phyloP scores from a whole-genome alignment of 30 jellyfish, hydroid and myxozoan species.

The Turritopsis dohrnii region DNA sequence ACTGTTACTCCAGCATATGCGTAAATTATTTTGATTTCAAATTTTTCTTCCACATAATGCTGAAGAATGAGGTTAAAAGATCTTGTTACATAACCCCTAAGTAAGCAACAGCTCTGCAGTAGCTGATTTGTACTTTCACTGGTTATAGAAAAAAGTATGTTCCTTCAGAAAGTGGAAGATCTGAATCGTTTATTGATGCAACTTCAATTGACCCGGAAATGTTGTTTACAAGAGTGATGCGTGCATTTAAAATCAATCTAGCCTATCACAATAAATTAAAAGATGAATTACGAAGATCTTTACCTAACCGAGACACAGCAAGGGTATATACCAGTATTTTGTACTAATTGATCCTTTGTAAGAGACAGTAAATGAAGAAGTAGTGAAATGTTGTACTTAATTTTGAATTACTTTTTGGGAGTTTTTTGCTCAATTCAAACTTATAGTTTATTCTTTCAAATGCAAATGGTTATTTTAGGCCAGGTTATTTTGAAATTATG shows the following conservation, averaged over 20 bases:
- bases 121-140: background rate
- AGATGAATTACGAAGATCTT: conserved; percentile 10
- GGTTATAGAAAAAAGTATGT: background rate
- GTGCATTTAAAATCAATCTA: background rate
- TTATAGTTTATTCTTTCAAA: too few species aligned
- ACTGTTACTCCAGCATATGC: conserved; percentile 2
- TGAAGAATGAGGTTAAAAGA: too few species aligned
- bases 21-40: background rate
- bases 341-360: too few species aligned
- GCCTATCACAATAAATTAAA: background rate
- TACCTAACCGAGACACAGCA: background rate
- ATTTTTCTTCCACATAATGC: background rate
- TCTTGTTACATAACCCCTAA: too few species aligned
- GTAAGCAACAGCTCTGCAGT: too few species aligned
- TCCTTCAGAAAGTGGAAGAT: background rate
- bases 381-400: too few species aligned
- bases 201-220: background rate
- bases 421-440: too few species aligned
- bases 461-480: too few species aligned
- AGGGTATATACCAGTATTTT: background rate
- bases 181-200: background rate
- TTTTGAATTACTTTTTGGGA: too few species aligned
- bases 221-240: background rate
- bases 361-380: too few species aligned
- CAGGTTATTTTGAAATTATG: too few species aligned